Conservation (phyloP, 1,140 invertebrate genomes). For the Pogonognathellus flavescens region DNA sequence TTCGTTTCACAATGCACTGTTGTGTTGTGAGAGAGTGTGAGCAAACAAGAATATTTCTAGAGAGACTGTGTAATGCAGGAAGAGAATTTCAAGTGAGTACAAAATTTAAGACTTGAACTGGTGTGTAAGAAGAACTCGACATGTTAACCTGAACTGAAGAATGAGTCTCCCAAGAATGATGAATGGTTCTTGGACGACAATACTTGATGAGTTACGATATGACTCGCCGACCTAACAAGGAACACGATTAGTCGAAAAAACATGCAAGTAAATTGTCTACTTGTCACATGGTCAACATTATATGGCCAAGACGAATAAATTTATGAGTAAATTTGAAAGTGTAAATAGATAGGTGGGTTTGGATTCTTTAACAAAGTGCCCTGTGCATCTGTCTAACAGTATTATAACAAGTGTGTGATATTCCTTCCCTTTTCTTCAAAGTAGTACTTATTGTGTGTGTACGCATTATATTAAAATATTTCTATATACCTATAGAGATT, state of each 20-base stretch:
- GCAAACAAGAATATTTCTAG: constrained; percentile 8
- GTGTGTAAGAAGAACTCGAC: constrained; percentile 7
- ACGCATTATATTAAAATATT: background rate
- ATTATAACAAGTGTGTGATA: background rate
- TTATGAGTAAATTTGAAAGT: constrained; percentile 51
- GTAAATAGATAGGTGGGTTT: constrained; percentile 36
- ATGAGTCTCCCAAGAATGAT: constrained; percentile 48
- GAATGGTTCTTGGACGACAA: constrained; percentile 50
- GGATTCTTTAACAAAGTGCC: background rate
- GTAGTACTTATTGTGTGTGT: too few relatives aligned
- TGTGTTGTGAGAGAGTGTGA: background rate
- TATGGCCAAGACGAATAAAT: constrained; percentile 31
- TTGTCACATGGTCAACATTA: constrained; percentile 40
- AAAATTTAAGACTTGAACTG: background rate
- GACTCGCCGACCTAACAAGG: constrained; percentile 47
- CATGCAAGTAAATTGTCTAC: constrained; percentile 48
- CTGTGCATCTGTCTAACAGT: background rate
- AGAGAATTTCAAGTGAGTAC: constrained; percentile 8
- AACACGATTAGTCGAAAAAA: constrained; percentile 39
- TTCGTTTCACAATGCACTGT: background rate
- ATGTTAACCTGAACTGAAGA: constrained; percentile 32
- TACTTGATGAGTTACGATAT: constrained; percentile 51
- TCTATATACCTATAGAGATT: background rate
- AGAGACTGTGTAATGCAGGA: background rate
- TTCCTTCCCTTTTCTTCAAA: too few relatives aligned